Percentiles rank a stretch among this genome's conserved stretches.
phyloP scores from a whole-genome alignment of 1,140 invertebrate species.

The Sminthurides bifidus region DNA sequence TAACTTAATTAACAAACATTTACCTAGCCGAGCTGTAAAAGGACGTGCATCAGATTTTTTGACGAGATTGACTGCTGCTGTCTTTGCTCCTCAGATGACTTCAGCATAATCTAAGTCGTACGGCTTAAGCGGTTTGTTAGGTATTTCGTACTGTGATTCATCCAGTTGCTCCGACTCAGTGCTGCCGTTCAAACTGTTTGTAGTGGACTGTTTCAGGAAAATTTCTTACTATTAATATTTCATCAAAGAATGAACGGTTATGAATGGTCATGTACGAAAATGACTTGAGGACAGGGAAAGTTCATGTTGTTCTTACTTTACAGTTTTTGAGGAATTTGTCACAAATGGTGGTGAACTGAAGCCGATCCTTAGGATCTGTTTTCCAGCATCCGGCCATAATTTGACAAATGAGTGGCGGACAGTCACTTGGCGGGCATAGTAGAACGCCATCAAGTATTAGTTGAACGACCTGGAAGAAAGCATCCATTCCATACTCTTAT shows the following conservation, averaged over 20 bases:
- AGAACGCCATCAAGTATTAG: conserved; percentile 71
- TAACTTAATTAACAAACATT: too few species aligned
- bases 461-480: conserved; percentile 53
- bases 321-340: conserved; percentile 41
- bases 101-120: conserved; percentile 2
- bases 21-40: too few species aligned
- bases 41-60: too few species aligned
- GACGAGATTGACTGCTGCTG: too few species aligned
- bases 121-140: conserved; percentile 5
- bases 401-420: conserved; percentile 60
- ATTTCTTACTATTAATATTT: too few species aligned
- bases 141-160: conserved; percentile 17
- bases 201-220: too few species aligned
- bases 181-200: neutral
- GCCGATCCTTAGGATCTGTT: conserved; percentile 62
- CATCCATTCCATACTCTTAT: too few species aligned
- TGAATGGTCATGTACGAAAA: too few species aligned
- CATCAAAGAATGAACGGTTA: too few species aligned
- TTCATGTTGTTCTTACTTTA: neutral
- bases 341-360: conserved; percentile 59
- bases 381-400: conserved; percentile 80
- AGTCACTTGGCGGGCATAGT: conserved; percentile 68
- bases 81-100: conserved; percentile 1
- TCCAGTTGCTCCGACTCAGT: neutral
- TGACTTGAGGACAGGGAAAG: too few species aligned